Percentiles rank a stretch among this genome's conserved stretches.
These are phyloP conservation scores for Gymnocheta viridis DNA, from an alignment of 2,888 invertebrate species.

Conservation along the genomic window DNA sequence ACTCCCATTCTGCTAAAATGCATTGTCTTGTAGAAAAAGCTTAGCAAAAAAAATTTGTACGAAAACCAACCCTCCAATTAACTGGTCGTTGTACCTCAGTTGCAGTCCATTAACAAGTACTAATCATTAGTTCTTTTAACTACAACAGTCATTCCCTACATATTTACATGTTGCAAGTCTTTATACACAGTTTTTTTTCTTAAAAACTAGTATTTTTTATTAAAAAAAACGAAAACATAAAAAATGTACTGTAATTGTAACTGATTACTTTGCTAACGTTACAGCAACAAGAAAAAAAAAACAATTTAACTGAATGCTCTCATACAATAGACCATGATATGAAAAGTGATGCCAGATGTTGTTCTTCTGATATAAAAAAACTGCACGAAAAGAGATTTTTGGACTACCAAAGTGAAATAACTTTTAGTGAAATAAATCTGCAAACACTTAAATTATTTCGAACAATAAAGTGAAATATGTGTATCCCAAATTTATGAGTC, in stretches of 20 bases:
- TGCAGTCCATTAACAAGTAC: constrained; percentile 49
- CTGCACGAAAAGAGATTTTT: too few relatives aligned
- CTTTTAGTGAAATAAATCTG: too few relatives aligned
- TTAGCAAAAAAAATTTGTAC: background rate
- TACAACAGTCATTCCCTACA: constrained; percentile 9
- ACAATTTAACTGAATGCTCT: background rate
- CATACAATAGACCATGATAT: background rate
- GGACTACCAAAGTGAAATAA: too few relatives aligned
- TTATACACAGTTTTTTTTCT: constrained; percentile 12
- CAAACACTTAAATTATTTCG: too few relatives aligned
- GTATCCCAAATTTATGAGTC: too few relatives aligned
- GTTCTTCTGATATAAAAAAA: too few relatives aligned
- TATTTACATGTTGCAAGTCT: constrained; percentile 21
- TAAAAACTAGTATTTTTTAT: constrained; percentile 39
- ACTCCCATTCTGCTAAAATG: constrained; percentile 14
- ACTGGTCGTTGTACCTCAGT: constrained; percentile 50
- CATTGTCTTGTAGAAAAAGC: constrained; percentile 14
- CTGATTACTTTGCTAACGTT: constrained; percentile 53
- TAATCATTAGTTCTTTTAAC: constrained; percentile 55
- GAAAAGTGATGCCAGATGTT: constrained; percentile 25
- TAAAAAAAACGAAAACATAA: constrained; percentile 17
- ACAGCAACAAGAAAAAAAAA: constrained; percentile 18
- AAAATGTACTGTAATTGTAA: constrained; percentile 50
- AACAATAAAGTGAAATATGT: too few relatives aligned
- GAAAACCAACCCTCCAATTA: constrained; percentile 42